Base-by-base conservation (phyloP, 1,140 invertebrate genomes). In the Himalopsyche phryganea region DNA sequence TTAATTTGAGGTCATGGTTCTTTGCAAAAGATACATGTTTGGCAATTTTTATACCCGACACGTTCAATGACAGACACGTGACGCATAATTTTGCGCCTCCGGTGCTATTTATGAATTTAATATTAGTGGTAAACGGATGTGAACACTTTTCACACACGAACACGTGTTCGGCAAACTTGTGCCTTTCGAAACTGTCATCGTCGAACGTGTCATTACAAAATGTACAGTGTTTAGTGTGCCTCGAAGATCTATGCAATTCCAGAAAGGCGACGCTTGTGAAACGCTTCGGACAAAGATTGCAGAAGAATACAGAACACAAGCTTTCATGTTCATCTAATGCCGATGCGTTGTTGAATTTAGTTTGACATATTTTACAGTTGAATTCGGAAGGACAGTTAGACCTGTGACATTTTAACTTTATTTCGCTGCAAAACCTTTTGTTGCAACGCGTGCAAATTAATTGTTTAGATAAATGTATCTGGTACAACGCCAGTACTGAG, bases 231-330 rank as follows among this genome's bases (percentile, higher is more conserved):
- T 32, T 23, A 14, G 42, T 9, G n/a, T 55, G 52, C 18, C 15
- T 55, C 36, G 32, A 23, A 19, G 10, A 35, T 32, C 35, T 36
- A 20, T 55, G 52, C 7, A 42, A 13, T 5, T 7, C 13, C 1
- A 55, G 52, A 14, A 44, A 47, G 0, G 33, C 45, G 0, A 32
- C 10, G 35, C 52, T 55, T 6, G 47, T 23, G 18, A 55, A 55
- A 32, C 52, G 42, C 33, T 55, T 55, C 9, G 42, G 52, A 18
- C 52, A 55, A 5, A 18, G 32, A 15, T 19, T 14, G 45, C 52
- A 55, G 15, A 32, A 17, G 33, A 55, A 55, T 18, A 55, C 38
- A 6, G 52, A 23, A 44, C 52, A 55, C 11, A 17, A 10, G 1
- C n/a, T 33, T 6, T 15, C 13, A 44, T 55, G 52, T 9, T 4